phyloP scores from a whole-genome alignment of 2,888 invertebrate species.

The Drosophila subquinaria region DNA sequence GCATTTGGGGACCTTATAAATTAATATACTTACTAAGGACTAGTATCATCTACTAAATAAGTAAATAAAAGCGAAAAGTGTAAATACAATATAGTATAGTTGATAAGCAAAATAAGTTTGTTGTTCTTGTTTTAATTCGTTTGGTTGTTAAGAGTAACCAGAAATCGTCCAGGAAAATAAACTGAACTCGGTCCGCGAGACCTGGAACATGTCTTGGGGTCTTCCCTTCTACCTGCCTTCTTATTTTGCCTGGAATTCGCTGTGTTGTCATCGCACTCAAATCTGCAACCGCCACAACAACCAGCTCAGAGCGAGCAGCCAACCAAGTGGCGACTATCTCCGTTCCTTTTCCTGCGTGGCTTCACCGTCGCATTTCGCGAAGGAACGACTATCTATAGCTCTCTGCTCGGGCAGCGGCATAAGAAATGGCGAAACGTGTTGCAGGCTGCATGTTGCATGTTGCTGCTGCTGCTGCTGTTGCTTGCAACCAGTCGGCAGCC shows the following conservation, averaged over 20 bases:
- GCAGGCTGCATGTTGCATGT: conserved; percentile 5
- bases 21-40: background rate
- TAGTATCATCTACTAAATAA: background rate
- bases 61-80: background rate
- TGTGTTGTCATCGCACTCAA: conserved; percentile 64
- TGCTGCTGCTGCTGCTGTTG: conserved; percentile 15
- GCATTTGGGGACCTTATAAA: background rate
- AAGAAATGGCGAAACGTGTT: conserved; percentile 26
- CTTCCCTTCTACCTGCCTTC: conserved; percentile 46
- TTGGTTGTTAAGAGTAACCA: conserved; percentile 31
- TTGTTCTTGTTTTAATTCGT: background rate
- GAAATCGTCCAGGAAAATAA: conserved; percentile 6
- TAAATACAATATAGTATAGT: background rate
- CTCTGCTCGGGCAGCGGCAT: conserved; percentile 3
- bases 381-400: conserved; percentile 27
- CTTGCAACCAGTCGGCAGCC: conserved; percentile 48
- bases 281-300: conserved; percentile 71
- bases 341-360: conserved; percentile 19
- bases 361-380: conserved; percentile 1
- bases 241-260: conserved; percentile 39
- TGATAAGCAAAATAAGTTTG: background rate
- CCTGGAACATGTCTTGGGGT: conserved; percentile 45
- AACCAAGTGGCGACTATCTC: conserved; percentile 17
- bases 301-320: conserved; percentile 4
- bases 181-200: background rate